phyloP scores from a whole-genome alignment of 2,113 vertebrate species.

The Jacana jacana region DNA sequence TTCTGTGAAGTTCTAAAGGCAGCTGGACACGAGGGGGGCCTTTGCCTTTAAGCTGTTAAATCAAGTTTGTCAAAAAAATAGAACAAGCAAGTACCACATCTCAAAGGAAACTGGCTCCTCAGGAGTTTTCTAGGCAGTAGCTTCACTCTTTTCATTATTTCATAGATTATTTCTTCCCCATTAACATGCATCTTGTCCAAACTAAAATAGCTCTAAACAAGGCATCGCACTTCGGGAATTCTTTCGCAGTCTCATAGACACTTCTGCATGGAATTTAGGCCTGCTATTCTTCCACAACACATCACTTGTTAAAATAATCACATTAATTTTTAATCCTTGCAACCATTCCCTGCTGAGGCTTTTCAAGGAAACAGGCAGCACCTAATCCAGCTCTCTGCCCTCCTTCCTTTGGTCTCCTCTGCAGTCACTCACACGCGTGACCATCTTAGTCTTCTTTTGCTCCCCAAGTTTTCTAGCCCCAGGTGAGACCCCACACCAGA shows the following conservation, averaged over 20 bases:
- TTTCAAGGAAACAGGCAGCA: neutral
- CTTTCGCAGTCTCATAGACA: neutral
- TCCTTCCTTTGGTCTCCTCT: neutral
- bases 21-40: neutral
- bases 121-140: neutral
- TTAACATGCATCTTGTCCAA: neutral
- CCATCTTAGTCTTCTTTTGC: neutral
- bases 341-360: neutral
- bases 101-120: neutral
- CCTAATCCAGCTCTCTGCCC: neutral
- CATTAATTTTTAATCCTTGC: constrained; percentile 11
- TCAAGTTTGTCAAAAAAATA: neutral
- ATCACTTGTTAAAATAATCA: neutral
- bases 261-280: neutral
- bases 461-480: neutral
- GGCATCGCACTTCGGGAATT: neutral
- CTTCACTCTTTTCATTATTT: neutral
- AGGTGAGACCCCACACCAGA: neutral
- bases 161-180: neutral
- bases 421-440: neutral
- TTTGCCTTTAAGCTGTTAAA: neutral
- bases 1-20: neutral
- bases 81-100: neutral
- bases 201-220: neutral
- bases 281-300: neutral